phyloP scores from a whole-genome alignment of 2,113 vertebrate species.

The Trogon surrucura region DNA sequence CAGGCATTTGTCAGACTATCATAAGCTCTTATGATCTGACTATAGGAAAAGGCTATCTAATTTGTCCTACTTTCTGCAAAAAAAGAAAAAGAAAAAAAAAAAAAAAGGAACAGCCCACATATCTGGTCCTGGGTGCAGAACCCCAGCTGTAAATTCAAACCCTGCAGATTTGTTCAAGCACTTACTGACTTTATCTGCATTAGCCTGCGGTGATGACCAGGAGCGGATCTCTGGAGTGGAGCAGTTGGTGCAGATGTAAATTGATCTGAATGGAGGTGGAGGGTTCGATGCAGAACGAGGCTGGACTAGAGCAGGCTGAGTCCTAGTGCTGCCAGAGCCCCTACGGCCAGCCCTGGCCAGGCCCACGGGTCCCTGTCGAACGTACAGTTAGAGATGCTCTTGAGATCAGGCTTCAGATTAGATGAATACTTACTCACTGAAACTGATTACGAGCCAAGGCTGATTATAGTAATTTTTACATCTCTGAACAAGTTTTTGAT shows the following conservation, averaged over 20 bases:
- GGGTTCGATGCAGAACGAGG: background rate
- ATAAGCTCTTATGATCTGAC: background rate
- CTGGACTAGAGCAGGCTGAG: background rate
- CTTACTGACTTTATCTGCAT: background rate
- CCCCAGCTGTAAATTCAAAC: accelerated
- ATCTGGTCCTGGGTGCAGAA: background rate
- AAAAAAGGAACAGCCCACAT: background rate
- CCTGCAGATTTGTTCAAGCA: accelerated
- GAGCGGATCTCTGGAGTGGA: background rate
- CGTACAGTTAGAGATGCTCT: background rate
- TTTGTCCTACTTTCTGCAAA: background rate
- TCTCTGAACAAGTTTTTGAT: conserved; percentile 17
- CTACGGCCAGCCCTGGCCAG: background rate
- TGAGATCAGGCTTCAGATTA: conserved; percentile 43
- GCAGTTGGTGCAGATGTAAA: background rate
- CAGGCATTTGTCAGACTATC: background rate
- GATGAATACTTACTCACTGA: conserved; percentile 13
- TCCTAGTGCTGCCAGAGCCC: background rate
- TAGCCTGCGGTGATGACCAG: background rate
- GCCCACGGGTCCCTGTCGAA: background rate
- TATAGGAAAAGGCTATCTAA: background rate
- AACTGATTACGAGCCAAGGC: conserved; percentile 30
- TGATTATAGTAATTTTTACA: conserved; percentile 51
- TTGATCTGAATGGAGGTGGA: accelerated
- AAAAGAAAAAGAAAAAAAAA: accelerated